Percentiles rank a stretch among this genome's conserved stretches.
Evolutionary conservation across 2,888 invertebrate genomes (phyloP).

Genomic region (Magallana nippona): DNA sequence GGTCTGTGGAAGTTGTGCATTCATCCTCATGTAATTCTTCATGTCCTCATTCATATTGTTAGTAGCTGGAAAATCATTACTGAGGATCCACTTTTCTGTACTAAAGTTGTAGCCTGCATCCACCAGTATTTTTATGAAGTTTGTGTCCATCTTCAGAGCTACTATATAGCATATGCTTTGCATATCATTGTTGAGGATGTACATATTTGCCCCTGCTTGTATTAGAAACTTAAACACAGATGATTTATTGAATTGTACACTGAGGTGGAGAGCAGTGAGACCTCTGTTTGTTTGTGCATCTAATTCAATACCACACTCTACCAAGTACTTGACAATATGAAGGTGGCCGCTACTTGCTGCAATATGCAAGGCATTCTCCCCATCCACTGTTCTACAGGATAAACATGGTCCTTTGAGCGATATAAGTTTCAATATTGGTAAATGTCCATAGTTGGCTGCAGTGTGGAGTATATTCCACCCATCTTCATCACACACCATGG

Average conservation of each 20-base stretch:
- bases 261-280: conserved; percentile 70
- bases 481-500: conserved; percentile 69
- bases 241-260: conserved; percentile 71
- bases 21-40: conserved; percentile 37
- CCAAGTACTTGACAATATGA: conserved; percentile 62
- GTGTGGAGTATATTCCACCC: conserved; percentile 76
- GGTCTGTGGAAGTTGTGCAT: neutral
- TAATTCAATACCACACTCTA: conserved; percentile 61
- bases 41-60: conserved; percentile 42
- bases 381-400: conserved; percentile 63
- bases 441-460: conserved; percentile 72
- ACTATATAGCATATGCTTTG: conserved; percentile 68
- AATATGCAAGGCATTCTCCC: conserved; percentile 73
- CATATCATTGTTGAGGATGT: conserved; percentile 60
- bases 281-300: conserved; percentile 66
- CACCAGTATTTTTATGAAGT: conserved; percentile 64
- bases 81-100: conserved; percentile 63
- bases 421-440: conserved; percentile 64
- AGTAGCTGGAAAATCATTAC: conserved; percentile 57
- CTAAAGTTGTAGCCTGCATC: conserved; percentile 68
- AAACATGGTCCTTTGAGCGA: conserved; percentile 65
- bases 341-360: conserved; percentile 69
- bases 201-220: conserved; percentile 67
- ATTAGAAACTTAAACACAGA: conserved; percentile 67
- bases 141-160: conserved; percentile 60